Evolutionary conservation across 2,113 vertebrate species (phyloP), one percentile per base, ranked within the genome.

Genomic region (Heteronetta atricapilla): DNA sequence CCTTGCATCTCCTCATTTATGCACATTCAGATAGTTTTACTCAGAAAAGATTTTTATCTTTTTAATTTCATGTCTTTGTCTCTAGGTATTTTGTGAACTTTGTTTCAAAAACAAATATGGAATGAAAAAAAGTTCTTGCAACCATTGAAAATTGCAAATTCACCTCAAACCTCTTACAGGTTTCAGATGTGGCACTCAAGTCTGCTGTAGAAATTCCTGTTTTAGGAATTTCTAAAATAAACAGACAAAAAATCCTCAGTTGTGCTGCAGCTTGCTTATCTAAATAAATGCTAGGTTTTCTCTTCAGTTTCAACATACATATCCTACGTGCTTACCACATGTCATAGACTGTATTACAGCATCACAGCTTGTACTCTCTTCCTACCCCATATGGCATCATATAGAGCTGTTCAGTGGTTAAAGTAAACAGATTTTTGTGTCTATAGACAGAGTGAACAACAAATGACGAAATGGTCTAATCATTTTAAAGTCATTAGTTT

Each of bases 401-500:
- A 34, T 10, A 93, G 63, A 83, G 34, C 44, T 85, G 29, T 94
- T 74, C 44, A 63, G 81, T 48, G 40, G 66, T 72, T 80, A 31
- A 90, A 59, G 8, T 86, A 66, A 93, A 86, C 0, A 13, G 34
- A 78, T 67, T 93, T 93, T 92, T 85, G 13, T 79, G 56, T 73
- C 60, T 77, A 20, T n/a, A 94, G 50, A 34, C 67, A 86, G 60
- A 90, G 48, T 58, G 72, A 96, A 92, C 76, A 95, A 77, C 80
- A 68, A 40, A 23, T 81, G 68, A 74, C 70, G 86, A 91, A 95
- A 93, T 80, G 26, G 46, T 64, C 81, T 83, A 76, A 85, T 84
- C 12, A 86, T 74, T 83, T 83, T 69, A 53, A 92, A 95, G 76
- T 92, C n/a, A 88, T 96, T 95, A 90, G 22, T 53, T 82, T 83